These are phyloP conservation scores for Sterna hirundo DNA, from an alignment of 2,113 vertebrate genomes.

Conservation along the genomic window DNA sequence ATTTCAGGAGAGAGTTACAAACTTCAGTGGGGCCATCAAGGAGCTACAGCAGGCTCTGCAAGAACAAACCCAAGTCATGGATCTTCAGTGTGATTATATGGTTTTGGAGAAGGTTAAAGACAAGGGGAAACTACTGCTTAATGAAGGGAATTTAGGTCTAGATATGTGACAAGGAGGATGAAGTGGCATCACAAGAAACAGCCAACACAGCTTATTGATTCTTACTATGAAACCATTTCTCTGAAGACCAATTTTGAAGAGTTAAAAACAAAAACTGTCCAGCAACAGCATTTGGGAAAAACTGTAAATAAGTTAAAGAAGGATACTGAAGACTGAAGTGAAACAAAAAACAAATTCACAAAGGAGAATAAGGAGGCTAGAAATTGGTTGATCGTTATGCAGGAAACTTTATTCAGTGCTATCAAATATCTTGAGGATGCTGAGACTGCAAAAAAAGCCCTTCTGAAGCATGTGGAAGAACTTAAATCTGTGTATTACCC, in stretches of 20 bases:
- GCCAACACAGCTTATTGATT: constrained; percentile 3
- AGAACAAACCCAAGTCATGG: constrained; percentile 1
- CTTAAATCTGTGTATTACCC: background rate
- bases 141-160: background rate
- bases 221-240: background rate
- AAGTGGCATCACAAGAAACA: constrained; percentile 12
- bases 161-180: background rate
- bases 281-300: background rate
- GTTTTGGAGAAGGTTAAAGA: constrained; percentile 24
- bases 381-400: background rate
- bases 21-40: background rate
- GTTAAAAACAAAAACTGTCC: background rate
- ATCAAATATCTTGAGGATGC: constrained; percentile 22
- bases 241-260: constrained; percentile 35
- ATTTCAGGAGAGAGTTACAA: background rate
- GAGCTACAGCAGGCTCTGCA: constrained; percentile 9
- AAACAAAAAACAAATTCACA: constrained; percentile 38
- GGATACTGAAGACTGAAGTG: background rate
- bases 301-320: constrained; percentile 27
- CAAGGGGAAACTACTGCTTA: background rate
- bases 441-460: background rate
- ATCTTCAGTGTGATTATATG: background rate
- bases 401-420: background rate
- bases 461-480: constrained; percentile 32
- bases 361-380: constrained; percentile 27